Percentiles rank a stretch among this genome's conserved stretches.
Evolutionary conservation across 2,113 vertebrate species (phyloP).

Genomic region (Scartelaos histophorus): DNA sequence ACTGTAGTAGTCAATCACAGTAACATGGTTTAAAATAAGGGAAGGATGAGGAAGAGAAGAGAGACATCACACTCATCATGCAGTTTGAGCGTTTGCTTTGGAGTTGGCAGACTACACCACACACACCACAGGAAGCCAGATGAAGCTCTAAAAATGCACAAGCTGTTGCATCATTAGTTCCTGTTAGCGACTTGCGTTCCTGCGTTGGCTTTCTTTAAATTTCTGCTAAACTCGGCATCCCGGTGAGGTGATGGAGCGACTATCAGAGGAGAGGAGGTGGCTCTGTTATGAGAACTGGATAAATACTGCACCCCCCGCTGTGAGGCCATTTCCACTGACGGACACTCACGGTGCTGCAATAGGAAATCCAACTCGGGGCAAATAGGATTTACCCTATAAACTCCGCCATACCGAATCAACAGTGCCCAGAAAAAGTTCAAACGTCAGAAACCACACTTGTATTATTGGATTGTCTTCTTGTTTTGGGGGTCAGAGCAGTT

Average conservation of each 20-base stretch:
- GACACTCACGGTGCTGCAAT: not conserved
- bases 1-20: too few relatives aligned
- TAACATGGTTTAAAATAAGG: too few relatives aligned
- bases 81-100: conserved; percentile 6
- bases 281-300: conserved; percentile 1
- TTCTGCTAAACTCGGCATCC: conserved; percentile 7
- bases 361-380: not conserved
- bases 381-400: conserved; percentile 1
- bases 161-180: conserved; percentile 48
- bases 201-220: conserved; percentile 31
- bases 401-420: not conserved
- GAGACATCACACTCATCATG: too few relatives aligned
- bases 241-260: conserved; percentile 1
- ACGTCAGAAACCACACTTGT: not conserved
- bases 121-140: conserved; percentile 31
- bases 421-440: not conserved
- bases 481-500: not conserved
- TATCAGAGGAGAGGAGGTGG: not conserved
- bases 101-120: conserved; percentile 20
- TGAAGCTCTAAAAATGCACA: conserved; percentile 35
- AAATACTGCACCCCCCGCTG: not conserved
- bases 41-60: too few relatives aligned
- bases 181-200: conserved; percentile 25
- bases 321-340: not conserved
- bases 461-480: not conserved